Conservation (phyloP, 2,888 invertebrate genomes). For the Agrilus cyanescens region DNA sequence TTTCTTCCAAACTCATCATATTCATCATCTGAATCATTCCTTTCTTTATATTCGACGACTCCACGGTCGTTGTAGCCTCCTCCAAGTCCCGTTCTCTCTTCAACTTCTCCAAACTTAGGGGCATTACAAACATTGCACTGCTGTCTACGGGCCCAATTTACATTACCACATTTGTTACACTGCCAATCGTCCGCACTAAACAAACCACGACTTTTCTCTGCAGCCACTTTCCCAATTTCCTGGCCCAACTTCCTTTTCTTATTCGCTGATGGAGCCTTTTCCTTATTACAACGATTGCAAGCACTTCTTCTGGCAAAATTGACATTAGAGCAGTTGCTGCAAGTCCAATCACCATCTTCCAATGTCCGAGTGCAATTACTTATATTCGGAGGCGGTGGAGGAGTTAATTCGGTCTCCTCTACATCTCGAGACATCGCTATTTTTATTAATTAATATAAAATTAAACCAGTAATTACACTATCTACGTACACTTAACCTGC, state of each 20-base stretch:
- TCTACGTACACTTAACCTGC: no score
- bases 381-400: conserved; percentile 28
- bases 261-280: conserved; percentile 33
- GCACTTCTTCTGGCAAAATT: conserved; percentile 85
- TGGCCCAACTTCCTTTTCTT: conserved; percentile 74
- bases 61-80: conserved; percentile 94
- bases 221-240: conserved; percentile 96
- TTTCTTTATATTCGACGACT: conserved; percentile 87
- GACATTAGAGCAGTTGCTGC: conserved; percentile 76
- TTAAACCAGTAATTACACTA: no score
- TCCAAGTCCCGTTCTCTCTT: conserved; percentile 68
- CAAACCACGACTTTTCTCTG: conserved; percentile 94
- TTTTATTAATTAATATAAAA: no score
- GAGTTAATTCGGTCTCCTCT: conserved; percentile 25
- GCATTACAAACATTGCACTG: conserved; percentile 99
- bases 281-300: conserved; percentile 89
- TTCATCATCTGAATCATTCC: conserved; percentile 80
- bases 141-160: conserved; percentile 93
- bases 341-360: conserved; percentile 51
- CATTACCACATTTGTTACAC: conserved; percentile 99
- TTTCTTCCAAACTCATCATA: conserved; percentile 67
- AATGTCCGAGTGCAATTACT: conserved; percentile 17
- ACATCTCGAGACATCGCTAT: no score
- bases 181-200: conserved; percentile 99
- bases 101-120: conserved; percentile 90